These are phyloP conservation scores for Otolemur garnettii DNA, from an alignment of 2,113 vertebrate genomes.

Conservation along the genomic window DNA sequence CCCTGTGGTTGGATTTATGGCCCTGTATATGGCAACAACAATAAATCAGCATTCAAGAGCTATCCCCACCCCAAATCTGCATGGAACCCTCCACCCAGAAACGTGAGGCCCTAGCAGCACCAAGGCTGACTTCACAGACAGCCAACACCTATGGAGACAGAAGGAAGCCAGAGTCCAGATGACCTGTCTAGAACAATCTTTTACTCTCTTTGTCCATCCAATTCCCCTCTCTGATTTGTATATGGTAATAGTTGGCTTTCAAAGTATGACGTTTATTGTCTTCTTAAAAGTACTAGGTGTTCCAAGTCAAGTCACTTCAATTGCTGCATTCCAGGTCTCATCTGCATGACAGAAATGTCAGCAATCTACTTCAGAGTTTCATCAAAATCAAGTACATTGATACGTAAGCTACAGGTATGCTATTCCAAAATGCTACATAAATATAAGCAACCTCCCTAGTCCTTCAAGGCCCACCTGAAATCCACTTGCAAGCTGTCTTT, in stretches of 20 bases:
- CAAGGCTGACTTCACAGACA: background rate
- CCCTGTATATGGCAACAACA: background rate
- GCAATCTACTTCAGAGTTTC: background rate
- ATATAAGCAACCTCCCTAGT: background rate
- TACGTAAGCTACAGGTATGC: background rate
- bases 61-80: background rate
- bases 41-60: background rate
- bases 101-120: background rate
- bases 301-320: background rate
- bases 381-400: background rate
- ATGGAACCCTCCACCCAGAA: background rate
- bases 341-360: background rate
- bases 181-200: background rate
- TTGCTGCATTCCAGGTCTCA: background rate
- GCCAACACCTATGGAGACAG: background rate
- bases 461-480: background rate
- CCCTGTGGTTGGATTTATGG: constrained; percentile 37
- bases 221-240: background rate
- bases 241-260: background rate
- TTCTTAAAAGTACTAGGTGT: background rate
- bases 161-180: background rate
- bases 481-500: background rate
- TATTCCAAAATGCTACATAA: background rate
- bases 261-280: background rate
- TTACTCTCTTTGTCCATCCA: background rate